A percentile compares a stretch with the other conserved stretches of the same genome.
Conservation (phyloP, 1,140 invertebrate species). For the Steinernema khuongi region DNA sequence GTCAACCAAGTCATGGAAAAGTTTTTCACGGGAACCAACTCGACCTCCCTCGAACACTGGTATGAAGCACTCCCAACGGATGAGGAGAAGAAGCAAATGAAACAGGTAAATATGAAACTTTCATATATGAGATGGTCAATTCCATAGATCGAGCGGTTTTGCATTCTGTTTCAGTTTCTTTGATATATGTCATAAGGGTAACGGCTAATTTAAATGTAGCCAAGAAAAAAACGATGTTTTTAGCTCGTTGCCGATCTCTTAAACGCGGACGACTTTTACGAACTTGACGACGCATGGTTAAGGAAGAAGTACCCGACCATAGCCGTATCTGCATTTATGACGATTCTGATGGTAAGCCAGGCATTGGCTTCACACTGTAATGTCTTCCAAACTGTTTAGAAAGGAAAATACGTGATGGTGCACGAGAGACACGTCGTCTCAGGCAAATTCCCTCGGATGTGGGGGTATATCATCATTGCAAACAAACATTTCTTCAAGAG, state of each 20-base stretch:
- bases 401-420: constrained; percentile 37
- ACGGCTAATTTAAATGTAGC: too few species aligned
- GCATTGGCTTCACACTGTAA: not conserved
- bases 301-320: constrained; percentile 12
- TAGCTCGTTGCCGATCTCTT: constrained; percentile 8
- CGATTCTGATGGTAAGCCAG: constrained; percentile 30
- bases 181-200: too few species aligned
- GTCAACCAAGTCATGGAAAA: not conserved
- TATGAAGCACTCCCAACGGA: constrained; percentile 34
- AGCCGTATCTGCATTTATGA: constrained; percentile 28
- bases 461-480: constrained; percentile 39
- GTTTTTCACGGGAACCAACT: constrained; percentile 27
- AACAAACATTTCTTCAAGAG: not conserved
- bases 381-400: constrained; percentile 11
- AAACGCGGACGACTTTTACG: constrained; percentile 15
- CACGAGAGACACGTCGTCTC: constrained; percentile 28
- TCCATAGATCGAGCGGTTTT: too few species aligned
- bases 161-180: too few species aligned
- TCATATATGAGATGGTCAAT: constrained; percentile 2
- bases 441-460: constrained; percentile 36
- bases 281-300: not conserved
- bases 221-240: constrained; percentile 26
- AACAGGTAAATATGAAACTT: constrained; percentile 22
- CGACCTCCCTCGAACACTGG: constrained; percentile 31
- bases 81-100: constrained; percentile 34